phyloP scores from a whole-genome alignment of 1,140 invertebrate genomes.

The Anastrepha ludens region DNA sequence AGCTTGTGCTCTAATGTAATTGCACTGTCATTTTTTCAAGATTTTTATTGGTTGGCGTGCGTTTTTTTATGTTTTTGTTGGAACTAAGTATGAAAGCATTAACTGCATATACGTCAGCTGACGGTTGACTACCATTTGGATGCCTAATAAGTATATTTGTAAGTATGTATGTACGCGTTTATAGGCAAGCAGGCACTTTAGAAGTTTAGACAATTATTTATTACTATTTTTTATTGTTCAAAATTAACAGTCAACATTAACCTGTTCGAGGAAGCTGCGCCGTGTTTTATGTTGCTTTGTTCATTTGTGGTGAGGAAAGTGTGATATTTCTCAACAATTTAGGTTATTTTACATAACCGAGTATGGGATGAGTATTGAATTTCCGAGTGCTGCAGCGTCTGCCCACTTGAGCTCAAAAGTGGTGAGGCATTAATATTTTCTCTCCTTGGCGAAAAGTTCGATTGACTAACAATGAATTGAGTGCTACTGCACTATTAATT shows the following conservation, averaged over 20 bases:
- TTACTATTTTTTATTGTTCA: background rate
- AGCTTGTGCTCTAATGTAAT: constrained; percentile 39
- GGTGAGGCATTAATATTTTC: too few relatives aligned
- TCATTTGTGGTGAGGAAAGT: background rate
- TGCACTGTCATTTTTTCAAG: constrained; percentile 26
- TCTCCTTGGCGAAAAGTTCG: too few relatives aligned
- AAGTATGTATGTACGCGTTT: background rate
- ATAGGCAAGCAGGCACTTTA: background rate
- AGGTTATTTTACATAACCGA: background rate
- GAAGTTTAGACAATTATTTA: constrained; percentile 42
- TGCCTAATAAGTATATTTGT: background rate
- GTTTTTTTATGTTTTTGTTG: background rate
- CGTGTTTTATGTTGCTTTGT: background rate
- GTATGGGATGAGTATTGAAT: too few relatives aligned
- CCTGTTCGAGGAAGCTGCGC: background rate
- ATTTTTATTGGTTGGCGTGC: background rate
- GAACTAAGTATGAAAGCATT: background rate
- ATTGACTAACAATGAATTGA: too few relatives aligned
- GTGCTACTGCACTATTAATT: too few relatives aligned
- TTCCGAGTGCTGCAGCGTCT: too few relatives aligned
- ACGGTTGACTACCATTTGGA: background rate
- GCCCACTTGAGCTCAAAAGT: too few relatives aligned
- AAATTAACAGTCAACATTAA: constrained; percentile 21
- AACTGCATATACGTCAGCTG: background rate
- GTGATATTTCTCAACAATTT: constrained; percentile 28